Evolutionary conservation across 2,888 invertebrate species (phyloP), one percentile per base, ranked within the genome.

Genomic region (Octodonta nipae): DNA sequence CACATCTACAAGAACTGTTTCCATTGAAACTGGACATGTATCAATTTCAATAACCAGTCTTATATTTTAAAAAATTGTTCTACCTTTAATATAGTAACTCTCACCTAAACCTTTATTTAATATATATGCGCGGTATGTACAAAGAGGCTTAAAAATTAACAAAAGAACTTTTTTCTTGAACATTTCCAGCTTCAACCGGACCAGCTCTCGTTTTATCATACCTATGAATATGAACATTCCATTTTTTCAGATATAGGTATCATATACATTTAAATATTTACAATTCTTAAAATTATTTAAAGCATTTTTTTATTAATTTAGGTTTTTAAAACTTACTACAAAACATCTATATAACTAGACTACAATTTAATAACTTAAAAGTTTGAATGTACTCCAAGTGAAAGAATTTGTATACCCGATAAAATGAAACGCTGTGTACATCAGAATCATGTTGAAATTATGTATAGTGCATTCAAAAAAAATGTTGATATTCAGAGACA

Each of bases 211-310:
- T 20, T 22, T 10, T 25, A 25, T 13, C 5, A n/a, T 27, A 32
- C 25, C 25, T 11, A 25, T n/a, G 10, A 25, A 40, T 45, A 46
- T 48, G 43, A 49, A 51, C 49, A 50, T 49, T 45, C 49, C 50
- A 44, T 43, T 40, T n/a, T 37, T 37, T 41, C 15, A 33, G 36
- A 38, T 46, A 44, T 45, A 47, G 40, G 39, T 46, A 45, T 38
- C 42, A 45, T 46, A 40, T 43, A 51, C 48, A 51, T 40, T 45
- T 45, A 50, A 47, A 40, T 51, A 52, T 55, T 39, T 54, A 55
- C 52, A 54, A 32, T 26, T 40, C 52, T 52, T 54, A 52, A 42
- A 43, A 44, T 49, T 55, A 55, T 46, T 55, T 55, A 56, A 56
- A 56, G 56, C 56, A 53, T 54, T 50, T 45, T 45, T 49, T 30